Evolutionary conservation across 1,140 invertebrate genomes (phyloP), one percentile per base, ranked within the genome.

Genomic region (Atta colombica): DNA sequence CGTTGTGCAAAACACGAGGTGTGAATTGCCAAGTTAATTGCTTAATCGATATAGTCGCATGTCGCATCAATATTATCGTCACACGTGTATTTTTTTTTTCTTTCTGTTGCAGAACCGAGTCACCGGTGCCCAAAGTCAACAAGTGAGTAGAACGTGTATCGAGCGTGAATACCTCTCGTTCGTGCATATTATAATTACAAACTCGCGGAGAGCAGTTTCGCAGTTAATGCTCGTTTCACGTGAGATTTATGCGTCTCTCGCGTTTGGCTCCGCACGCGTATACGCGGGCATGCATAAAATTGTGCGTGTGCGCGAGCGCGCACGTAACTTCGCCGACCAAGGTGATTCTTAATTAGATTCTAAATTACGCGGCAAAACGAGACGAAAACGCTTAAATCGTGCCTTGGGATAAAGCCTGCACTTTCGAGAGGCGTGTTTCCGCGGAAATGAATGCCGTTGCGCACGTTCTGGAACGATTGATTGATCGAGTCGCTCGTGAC

Each of bases 71-170:
- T 7, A 49, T 75, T 61, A 49, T 82, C 69, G 71, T 74, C 69
- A 75, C 39, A 39, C 53, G 14, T 16, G n/a, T 49, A 58, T 35
- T 87, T 72, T 31, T 35, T 35, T 87, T 65, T 84, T 87, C 53
- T 92, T 85, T 91, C 45, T 91, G 87, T 92, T 92, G 51, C 91
- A 92, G 92, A 89, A 74, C 66, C 84, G 87, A 91, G 82, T 14
- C 88, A 72, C 39, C 72, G 89, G 88, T 78, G 55, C 69, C 85
- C 81, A 92, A 65, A 82, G 71, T 86, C 78, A 89, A 92, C 93
- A 93, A 93, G 93, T 92, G 89, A 94, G 93, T 93, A 89, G 10
- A 53, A 80, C 84, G 51, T 35, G 45, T 77, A 75, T 77, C 71
- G 58, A 66, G 60, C 72, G 72, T 66, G 74, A 66, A 49, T 58